Percentiles rank a stretch among this genome's conserved stretches.
Evolutionary conservation across 2,113 vertebrate species (phyloP).

Genomic region (Plestiodon gilberti): DNA sequence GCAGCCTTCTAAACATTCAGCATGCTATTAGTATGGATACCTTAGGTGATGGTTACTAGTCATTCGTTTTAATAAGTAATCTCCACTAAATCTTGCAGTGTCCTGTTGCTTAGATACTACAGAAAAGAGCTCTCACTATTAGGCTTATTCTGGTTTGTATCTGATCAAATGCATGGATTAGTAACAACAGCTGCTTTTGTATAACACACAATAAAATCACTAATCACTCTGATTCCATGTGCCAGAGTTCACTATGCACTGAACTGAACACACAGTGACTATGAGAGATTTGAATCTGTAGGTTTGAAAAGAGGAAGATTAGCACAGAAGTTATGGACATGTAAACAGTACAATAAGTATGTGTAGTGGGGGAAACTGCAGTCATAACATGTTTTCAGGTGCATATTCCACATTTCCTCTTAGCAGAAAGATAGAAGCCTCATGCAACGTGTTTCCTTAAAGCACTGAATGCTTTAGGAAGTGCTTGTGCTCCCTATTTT

Average conservation of each 20-base stretch:
- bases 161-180: slow-evolving; percentile 38
- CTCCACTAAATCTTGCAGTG: slow-evolving; percentile 61
- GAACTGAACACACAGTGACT: slow-evolving; percentile 14
- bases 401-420: slow-evolving; percentile 8
- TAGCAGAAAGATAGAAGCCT: background rate
- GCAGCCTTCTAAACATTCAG: background rate
- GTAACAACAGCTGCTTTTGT: slow-evolving; percentile 38
- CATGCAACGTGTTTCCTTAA: slow-evolving; percentile 59
- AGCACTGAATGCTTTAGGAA: slow-evolving; percentile 47
- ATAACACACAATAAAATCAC: background rate
- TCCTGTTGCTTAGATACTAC: slow-evolving; percentile 71
- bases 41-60: slow-evolving; percentile 59
- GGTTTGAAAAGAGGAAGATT: background rate
- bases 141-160: slow-evolving; percentile 46
- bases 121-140: slow-evolving; percentile 54
- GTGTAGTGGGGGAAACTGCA: background rate
- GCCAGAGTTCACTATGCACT: slow-evolving; percentile 53
- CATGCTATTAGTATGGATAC: slow-evolving; percentile 5
- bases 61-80: slow-evolving; percentile 65
- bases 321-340: slow-evolving; percentile 27
- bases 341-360: slow-evolving; percentile 30
- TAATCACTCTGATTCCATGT: slow-evolving; percentile 35
- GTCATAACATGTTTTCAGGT: slow-evolving; percentile 21
- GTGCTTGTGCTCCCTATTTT: slow-evolving; percentile 58
- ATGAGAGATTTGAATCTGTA: slow-evolving; percentile 47